Base-by-base conservation (phyloP, 2,888 invertebrate species). In the Camponotus fellah region DNA sequence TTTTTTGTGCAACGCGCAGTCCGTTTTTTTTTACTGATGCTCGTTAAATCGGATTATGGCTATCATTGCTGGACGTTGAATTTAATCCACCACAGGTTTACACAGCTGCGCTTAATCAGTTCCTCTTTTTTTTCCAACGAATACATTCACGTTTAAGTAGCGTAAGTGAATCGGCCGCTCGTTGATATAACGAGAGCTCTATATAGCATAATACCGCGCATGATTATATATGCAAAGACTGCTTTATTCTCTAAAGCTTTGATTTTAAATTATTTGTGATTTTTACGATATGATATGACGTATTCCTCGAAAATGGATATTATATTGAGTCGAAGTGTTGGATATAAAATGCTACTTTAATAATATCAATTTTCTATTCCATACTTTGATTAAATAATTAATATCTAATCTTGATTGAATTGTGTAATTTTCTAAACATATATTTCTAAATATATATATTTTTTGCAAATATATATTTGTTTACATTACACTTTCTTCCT, bases 61-160 rank as follows among this genome's bases (percentile, higher is more conserved):
- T 58, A 72, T 68, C 53, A 74, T 81, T 72, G 37, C 60, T 43
- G 74, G 46, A 71, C 65, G 72, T 80, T 46, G 83, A 68, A 81
- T 81, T 84, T 81, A 62, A 84, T 87, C 83, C 82, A 77, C 60
- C 82, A 53, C 66, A 65, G 84, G 74, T 84, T 88, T 88, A 81
- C 81, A 79, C 88, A 83, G 86, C 77, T 77, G 82, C 68, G 84
- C 75, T 82, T 87, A 86, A 86, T 87, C 72, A 72, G 81, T 64
- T 65, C 75, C 43, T 46, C 56, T 37, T 62, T 80, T 79, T 58
- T 60, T 14, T 10, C n/a, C 46, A 8, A 14, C 60, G 37, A 71
- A 80, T 80, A 62, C 60, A 80, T 71, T 71, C 12, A 26, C 79
- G 26, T 37, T 71, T 80, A 80, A 80, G 71, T 46, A 80, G 71